These are phyloP conservation scores for Neomonachus schauinslandi DNA, from an alignment of 2,113 vertebrate genomes.

Conservation along the genomic window DNA sequence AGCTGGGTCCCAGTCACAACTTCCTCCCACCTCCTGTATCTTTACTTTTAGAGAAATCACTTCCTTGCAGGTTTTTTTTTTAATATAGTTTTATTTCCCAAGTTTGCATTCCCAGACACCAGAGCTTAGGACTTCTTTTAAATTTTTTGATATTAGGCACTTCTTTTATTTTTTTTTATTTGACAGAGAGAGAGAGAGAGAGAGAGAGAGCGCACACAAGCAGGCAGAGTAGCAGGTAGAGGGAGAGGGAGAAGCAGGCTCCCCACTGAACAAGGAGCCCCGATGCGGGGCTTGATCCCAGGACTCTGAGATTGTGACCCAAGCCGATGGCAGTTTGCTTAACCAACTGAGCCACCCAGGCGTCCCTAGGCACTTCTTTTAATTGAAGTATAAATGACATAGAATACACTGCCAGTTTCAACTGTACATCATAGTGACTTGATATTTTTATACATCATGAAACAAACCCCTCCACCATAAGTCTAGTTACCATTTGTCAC, in stretches of 20 bases:
- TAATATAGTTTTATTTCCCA: constrained; percentile 23
- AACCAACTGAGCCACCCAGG: too few species aligned
- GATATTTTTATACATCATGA: not conserved
- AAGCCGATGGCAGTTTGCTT: too few species aligned
- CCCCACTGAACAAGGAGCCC: too few species aligned
- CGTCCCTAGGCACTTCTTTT: not conserved
- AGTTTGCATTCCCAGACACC: not conserved
- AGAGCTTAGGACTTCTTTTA: not conserved
- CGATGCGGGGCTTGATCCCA: too few species aligned
- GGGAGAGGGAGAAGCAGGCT: too few species aligned
- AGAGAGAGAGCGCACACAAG: too few species aligned
- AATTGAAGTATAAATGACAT: not conserved
- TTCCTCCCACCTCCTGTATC: not conserved
- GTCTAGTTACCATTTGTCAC: not conserved
- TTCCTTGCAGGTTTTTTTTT: not conserved
- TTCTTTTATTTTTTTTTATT: not conserved
- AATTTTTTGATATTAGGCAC: not conserved
- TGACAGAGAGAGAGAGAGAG: too few species aligned
- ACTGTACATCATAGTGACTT: not conserved
- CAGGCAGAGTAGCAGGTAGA: too few species aligned
- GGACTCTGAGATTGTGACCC: too few species aligned
- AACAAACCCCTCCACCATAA: not conserved
- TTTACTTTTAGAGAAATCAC: constrained; percentile 46
- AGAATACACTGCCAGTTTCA: not conserved
- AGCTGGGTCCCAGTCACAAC: not conserved